These are phyloP conservation scores for Phrynocephalus versicolor DNA, from an alignment of 2,113 vertebrate genomes.

Conservation along the genomic window DNA sequence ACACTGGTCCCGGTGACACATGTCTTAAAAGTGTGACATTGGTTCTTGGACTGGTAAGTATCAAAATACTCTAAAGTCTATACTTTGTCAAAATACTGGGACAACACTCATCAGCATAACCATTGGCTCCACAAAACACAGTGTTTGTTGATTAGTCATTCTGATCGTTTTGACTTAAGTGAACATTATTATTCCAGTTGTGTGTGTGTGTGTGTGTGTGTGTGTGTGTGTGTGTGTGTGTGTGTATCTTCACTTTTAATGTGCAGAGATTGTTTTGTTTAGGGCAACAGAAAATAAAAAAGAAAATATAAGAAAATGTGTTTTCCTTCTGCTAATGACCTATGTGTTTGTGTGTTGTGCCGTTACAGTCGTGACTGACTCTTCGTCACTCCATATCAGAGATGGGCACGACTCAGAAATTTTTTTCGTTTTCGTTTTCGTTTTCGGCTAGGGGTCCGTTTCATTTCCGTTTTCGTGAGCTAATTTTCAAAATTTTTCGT, in stretches of 20 bases:
- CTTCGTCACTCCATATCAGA: too few species aligned
- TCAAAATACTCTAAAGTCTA: not conserved
- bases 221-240: too few species aligned
- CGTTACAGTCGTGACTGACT: too few species aligned
- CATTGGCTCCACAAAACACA: not conserved
- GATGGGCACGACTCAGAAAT: too few species aligned
- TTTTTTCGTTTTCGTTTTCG: too few species aligned
- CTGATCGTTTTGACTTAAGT: not conserved
- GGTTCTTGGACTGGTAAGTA: slow-evolving; percentile 58
- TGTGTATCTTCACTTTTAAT: too few species aligned
- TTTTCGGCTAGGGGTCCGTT: too few species aligned
- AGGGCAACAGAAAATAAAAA: not conserved
- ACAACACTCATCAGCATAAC: not conserved
- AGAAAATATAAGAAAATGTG: not conserved
- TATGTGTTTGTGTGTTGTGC: too few species aligned
- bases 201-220: too few species aligned
- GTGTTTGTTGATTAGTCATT: not conserved
- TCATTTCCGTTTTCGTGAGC: too few species aligned
- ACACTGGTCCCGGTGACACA: slow-evolving; percentile 41
- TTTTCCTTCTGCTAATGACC: not conserved
- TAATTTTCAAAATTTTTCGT: too few species aligned
- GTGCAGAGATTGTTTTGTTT: not conserved
- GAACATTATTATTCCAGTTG: not conserved
- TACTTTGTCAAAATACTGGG: not conserved
- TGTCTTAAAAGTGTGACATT: slow-evolving; percentile 60